phyloP scores from a whole-genome alignment of 2,888 invertebrate genomes.

The Cephus pygmeus region DNA sequence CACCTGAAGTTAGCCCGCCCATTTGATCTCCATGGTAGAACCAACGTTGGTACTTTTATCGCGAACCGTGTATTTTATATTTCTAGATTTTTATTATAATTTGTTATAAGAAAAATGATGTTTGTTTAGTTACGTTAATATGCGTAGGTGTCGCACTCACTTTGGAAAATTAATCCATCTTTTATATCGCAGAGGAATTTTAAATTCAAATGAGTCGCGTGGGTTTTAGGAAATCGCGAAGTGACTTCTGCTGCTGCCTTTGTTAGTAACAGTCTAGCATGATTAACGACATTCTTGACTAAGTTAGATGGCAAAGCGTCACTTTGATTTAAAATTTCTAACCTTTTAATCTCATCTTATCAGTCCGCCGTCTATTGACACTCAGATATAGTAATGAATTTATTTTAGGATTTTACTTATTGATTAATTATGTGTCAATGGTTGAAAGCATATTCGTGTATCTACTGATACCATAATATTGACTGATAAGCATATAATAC shows the following conservation, averaged over 20 bases:
- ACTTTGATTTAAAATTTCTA: background rate
- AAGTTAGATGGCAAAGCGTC: background rate
- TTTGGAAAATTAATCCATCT: background rate
- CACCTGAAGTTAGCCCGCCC: no score
- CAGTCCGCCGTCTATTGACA: background rate
- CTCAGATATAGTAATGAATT: background rate
- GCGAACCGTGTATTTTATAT: no score
- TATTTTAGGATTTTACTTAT: background rate
- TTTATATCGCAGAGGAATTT: background rate
- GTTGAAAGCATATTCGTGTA: background rate
- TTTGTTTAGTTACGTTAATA: background rate
- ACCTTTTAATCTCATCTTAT: background rate
- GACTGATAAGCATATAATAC: background rate
- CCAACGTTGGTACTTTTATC: no score
- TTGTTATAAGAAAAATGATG: no score
- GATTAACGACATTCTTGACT: background rate
- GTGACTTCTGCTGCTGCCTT: background rate
- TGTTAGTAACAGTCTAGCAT: background rate
- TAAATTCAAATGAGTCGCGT: slow-evolving; percentile 13
- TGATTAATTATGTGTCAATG: background rate
- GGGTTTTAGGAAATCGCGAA: slow-evolving; percentile 11
- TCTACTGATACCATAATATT: background rate
- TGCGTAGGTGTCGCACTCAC: background rate
- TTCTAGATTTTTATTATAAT: no score
- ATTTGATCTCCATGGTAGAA: no score